phyloP scores from a whole-genome alignment of 2,888 invertebrate species.

The Tortrix viridana region DNA sequence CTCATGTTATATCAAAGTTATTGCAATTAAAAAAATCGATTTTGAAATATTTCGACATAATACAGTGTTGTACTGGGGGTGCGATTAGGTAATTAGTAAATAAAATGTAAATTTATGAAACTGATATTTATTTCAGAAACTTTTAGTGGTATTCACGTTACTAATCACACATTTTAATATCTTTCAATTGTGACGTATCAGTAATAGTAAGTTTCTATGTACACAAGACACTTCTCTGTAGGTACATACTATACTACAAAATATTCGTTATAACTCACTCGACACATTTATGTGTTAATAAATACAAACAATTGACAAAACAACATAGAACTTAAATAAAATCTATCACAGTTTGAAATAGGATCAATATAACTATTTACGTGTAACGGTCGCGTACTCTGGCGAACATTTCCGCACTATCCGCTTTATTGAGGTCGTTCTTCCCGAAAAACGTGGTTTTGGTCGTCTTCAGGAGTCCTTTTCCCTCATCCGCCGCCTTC shows the following conservation, averaged over 20 bases:
- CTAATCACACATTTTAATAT: conserved; percentile 1
- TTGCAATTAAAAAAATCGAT: no score
- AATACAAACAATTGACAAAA: conserved; percentile 3
- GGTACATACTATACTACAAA: background rate
- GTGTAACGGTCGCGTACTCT: conserved; percentile 73
- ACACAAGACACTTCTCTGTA: background rate
- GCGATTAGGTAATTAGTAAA: no score
- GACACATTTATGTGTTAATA: background rate
- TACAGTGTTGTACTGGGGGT: no score
- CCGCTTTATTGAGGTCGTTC: conserved; percentile 72
- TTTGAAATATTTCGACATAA: no score
- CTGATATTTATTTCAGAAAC: conserved; percentile 15
- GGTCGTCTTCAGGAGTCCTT: conserved; percentile 82
- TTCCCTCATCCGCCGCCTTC: conserved; percentile 74
- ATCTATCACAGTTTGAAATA: conserved; percentile 43
- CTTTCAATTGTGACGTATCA: conserved; percentile 17
- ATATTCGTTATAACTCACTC: background rate
- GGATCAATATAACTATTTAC: conserved; percentile 42
- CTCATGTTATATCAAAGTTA: no score
- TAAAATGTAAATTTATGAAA: background rate
- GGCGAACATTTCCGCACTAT: conserved; percentile 77
- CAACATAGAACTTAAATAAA: conserved; percentile 23
- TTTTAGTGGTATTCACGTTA: background rate
- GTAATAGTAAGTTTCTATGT: background rate
- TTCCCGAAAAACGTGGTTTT: conserved; percentile 84